Base-by-base conservation (phyloP, 2,113 vertebrate species). In the Athene noctua region DNA sequence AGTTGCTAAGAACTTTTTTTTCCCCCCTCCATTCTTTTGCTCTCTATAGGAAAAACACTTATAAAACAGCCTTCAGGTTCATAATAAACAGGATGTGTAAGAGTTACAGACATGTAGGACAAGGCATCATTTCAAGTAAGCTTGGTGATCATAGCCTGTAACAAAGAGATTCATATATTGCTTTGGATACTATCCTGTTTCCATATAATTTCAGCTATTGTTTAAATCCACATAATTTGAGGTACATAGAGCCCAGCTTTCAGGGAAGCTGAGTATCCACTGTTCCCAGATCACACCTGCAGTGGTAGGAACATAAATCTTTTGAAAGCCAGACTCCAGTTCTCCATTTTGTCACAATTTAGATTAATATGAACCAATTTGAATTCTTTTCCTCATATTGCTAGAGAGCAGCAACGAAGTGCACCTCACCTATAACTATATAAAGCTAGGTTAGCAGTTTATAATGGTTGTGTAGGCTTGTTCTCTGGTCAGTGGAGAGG, bases 71-170 rank as follows among this genome's bases (percentile, higher is more conserved):
- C 11, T 59, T 88, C 27, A 46, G 20, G 74, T 36, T 96, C 15
- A 19, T 16, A 82, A 54, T 11, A 85, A 75, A 78, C 11, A 62
- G 36, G 67, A 72, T 8, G 2, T 23, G 4, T 6, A 75, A 74
- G 44, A 40, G 12, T 40, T 40, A 40, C 10, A 63, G 22, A 58
- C 5, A 10, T 1, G 1, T 0, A 0, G 52, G 38, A 85, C 40
- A 25, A 82, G 12, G 32, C n/a, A 73, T 68, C 29, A 38, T 15
- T 91, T 93, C 6, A 42, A 75, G 10, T 61, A 78, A 68, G n/a
- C 10, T 54, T 58, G 42, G 7, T 80, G 27, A 74, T 54, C 32
- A 22, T 1, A 30, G 30, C 26, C 61, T 70, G 9, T 18, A 54
- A 57, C 25, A 68, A 68, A 86, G 26, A 32, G 26, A 46, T 25